phyloP scores from a whole-genome alignment of 2,797 vertebrate species.

The Pipistrellus kuhlii region DNA sequence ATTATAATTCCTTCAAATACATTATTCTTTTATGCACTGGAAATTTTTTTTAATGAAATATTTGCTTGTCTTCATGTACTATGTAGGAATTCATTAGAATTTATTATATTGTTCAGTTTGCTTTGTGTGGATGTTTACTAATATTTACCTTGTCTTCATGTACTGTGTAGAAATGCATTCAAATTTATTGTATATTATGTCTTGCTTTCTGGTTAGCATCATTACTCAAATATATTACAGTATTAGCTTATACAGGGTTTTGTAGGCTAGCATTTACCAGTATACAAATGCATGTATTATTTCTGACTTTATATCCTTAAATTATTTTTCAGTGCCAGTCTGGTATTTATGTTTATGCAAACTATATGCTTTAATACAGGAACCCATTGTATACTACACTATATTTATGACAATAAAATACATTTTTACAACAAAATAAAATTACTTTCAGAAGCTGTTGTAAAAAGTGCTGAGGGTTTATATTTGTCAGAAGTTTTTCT shows the following conservation, averaged over 20 bases:
- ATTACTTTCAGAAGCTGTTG: constrained; percentile 41
- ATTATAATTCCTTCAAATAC: constrained; percentile 49
- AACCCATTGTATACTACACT: constrained; percentile 1
- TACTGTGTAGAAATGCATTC: constrained; percentile 61
- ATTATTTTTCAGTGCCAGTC: constrained; percentile 70
- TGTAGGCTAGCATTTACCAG: constrained; percentile 68
- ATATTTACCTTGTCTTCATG: constrained; percentile 70
- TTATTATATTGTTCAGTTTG: constrained; percentile 67
- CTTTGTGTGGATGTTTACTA: constrained; percentile 61
- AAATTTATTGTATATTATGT: constrained; percentile 75
- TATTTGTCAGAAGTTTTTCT: neutral
- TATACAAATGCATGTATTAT: constrained; percentile 61
- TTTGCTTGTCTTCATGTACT: constrained; percentile 56
- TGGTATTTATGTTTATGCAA: constrained; percentile 74
- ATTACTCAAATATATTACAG: constrained; percentile 77
- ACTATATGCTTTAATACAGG: constrained; percentile 39
- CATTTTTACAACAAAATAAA: constrained; percentile 30
- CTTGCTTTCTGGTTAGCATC: constrained; percentile 63
- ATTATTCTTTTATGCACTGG: constrained; percentile 46
- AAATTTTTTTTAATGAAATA: constrained; percentile 67
- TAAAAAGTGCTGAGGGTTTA: neutral
- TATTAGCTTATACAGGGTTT: constrained; percentile 62
- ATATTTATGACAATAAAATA: constrained; percentile 37
- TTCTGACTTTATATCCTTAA: constrained; percentile 61
- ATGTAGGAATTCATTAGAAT: constrained; percentile 72